phyloP scores from a whole-genome alignment of 2,888 invertebrate species.

The Linnaemya vulpina region DNA sequence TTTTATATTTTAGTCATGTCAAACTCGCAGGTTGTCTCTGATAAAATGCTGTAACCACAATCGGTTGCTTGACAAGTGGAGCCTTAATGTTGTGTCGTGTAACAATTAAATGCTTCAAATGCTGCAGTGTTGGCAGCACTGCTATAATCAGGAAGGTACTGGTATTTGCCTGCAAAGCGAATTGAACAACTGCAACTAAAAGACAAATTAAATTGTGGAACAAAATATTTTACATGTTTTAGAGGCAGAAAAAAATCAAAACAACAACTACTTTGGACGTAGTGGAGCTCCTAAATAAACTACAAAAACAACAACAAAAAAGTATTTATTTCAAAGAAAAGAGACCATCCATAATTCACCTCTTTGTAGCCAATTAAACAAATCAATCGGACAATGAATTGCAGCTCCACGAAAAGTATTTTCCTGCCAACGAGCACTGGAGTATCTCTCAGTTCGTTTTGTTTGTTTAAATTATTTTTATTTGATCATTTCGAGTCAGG shows the following conservation, averaged over 20 bases:
- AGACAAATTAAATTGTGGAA: slow-evolving; percentile 43
- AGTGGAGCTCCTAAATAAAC: slow-evolving; percentile 37
- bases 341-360: slow-evolving; percentile 69
- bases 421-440: slow-evolving; percentile 10
- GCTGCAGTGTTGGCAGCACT: too few relatives aligned
- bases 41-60: too few relatives aligned
- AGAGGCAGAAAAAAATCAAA: not conserved
- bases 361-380: slow-evolving; percentile 74
- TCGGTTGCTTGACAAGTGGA: too few relatives aligned
- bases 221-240: slow-evolving; percentile 25
- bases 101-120: too few relatives aligned
- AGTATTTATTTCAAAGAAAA: slow-evolving; percentile 36
- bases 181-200: not conserved
- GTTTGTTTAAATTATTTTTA: slow-evolving; percentile 59
- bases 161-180: too few relatives aligned
- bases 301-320: slow-evolving; percentile 42
- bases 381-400: slow-evolving; percentile 73
- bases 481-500: slow-evolving; percentile 68
- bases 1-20: too few relatives aligned
- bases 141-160: too few relatives aligned
- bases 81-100: too few relatives aligned
- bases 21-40: too few relatives aligned
- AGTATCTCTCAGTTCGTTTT: slow-evolving; percentile 23
- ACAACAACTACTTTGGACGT: slow-evolving; percentile 10
- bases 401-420: slow-evolving; percentile 57